Percentiles rank a stretch among this genome's conserved stretches.
Evolutionary conservation across 2,888 invertebrate species (phyloP).

Genomic region (Eupithecia inturbata): DNA sequence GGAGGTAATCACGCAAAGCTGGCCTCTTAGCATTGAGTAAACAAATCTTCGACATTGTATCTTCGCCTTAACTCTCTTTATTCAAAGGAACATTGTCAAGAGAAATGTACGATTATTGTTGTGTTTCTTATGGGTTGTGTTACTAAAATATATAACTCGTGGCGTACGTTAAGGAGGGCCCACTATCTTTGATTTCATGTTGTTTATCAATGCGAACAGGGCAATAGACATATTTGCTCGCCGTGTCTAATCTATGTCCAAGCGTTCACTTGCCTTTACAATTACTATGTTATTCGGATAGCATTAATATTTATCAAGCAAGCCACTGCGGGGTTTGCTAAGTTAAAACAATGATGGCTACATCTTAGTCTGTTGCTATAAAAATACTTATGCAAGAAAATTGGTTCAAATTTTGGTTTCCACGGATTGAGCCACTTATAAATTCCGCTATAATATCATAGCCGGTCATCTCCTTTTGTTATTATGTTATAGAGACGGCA

Average conservation of each 20-base stretch:
- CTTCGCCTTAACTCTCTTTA: conserved; percentile 80
- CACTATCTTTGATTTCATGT: conserved; percentile 76
- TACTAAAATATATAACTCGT: conserved; percentile 79
- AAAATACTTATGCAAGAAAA: conserved; percentile 1
- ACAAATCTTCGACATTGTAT: conserved; percentile 83
- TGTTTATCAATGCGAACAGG: conserved; percentile 77
- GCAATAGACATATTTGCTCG: conserved; percentile 74
- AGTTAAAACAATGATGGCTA: conserved; percentile 29
- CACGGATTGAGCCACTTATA: conserved; percentile 64
- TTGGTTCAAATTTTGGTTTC: conserved; percentile 50
- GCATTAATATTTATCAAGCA: conserved; percentile 8
- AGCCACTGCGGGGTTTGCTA: conserved; percentile 29
- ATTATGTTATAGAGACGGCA: conserved; percentile 79
- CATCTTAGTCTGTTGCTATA: conserved; percentile 8
- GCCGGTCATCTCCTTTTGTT: conserved; percentile 81
- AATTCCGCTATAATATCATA: conserved; percentile 72
- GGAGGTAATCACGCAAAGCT: conserved; percentile 73
- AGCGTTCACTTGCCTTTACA: conserved; percentile 59
- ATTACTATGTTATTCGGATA: conserved; percentile 46
- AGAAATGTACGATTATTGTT: conserved; percentile 82
- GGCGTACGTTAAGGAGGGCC: conserved; percentile 69
- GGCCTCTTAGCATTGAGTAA: conserved; percentile 73
- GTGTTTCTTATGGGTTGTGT: conserved; percentile 80
- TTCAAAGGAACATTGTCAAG: conserved; percentile 83
- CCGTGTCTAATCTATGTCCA: conserved; percentile 63